phyloP scores from a whole-genome alignment of 2,797 vertebrate species.

The Phoeniculus purpureus region DNA sequence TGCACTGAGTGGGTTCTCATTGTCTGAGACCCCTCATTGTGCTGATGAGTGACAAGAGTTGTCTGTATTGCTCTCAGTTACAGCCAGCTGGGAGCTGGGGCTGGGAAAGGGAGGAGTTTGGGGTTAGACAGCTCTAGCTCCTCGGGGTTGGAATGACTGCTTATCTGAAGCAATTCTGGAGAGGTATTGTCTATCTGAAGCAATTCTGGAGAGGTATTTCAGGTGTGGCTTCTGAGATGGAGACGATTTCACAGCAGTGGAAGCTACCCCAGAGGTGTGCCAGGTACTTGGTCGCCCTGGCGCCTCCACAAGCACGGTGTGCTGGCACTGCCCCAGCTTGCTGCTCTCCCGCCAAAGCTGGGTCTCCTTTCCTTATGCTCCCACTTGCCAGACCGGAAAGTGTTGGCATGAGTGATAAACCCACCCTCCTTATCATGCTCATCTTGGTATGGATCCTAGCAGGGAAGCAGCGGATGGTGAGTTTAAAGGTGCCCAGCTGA shows the following conservation, averaged over 20 bases:
- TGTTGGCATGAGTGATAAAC: background rate
- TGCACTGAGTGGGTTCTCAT: background rate
- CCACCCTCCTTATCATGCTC: background rate
- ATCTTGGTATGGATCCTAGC: background rate
- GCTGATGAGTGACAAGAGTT: background rate
- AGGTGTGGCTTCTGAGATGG: rapidly evolving
- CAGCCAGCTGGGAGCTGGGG: background rate
- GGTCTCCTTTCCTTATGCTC: background rate
- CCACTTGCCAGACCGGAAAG: background rate
- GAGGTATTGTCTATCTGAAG: background rate
- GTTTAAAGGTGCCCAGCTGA: background rate
- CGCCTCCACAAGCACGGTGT: rapidly evolving
- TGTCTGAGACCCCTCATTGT: conserved; percentile 22
- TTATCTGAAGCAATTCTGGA: conserved; percentile 13
- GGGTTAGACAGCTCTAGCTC: background rate
- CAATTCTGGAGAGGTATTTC: background rate
- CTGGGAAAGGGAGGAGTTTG: background rate
- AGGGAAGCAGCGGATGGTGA: background rate
- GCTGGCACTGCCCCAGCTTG: background rate
- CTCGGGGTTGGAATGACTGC: background rate
- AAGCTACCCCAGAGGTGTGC: background rate
- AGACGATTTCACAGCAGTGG: background rate
- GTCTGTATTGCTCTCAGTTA: background rate
- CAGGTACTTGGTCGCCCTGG: rapidly evolving
- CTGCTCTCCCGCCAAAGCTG: rapidly evolving